phyloP scores from a whole-genome alignment of 2,888 invertebrate genomes.

The Tetramorium bicarinatum region DNA sequence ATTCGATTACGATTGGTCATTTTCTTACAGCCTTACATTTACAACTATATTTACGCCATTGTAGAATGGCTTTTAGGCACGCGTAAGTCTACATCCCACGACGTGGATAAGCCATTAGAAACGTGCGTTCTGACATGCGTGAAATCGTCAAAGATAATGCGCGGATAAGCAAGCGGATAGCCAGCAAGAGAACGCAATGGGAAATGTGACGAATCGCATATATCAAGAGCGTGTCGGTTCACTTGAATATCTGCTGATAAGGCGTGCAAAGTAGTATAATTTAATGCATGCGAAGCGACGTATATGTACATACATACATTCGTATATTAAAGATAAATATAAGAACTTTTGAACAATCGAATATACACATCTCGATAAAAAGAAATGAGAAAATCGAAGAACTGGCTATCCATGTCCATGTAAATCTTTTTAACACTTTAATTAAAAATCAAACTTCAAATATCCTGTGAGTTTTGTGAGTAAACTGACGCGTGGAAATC shows the following conservation, averaged over 20 bases:
- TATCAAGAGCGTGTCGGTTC: neutral
- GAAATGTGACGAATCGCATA: slow-evolving; percentile 31
- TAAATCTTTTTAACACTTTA: neutral
- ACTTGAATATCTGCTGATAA: slow-evolving; percentile 16
- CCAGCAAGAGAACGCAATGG: neutral
- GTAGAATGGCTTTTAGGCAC: too few species aligned
- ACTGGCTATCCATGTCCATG: neutral
- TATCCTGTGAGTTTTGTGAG: neutral
- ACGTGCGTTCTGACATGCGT: slow-evolving; percentile 8
- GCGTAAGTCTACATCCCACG: slow-evolving; percentile 5
- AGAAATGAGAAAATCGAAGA: neutral
- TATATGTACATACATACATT: neutral
- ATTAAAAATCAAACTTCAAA: neutral
- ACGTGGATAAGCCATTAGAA: slow-evolving; percentile 19
- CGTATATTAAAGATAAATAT: neutral
- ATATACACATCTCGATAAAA: neutral
- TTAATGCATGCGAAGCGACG: neutral
- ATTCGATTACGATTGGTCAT: too few species aligned
- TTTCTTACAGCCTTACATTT: too few species aligned
- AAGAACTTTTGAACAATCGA: neutral
- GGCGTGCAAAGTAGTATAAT: neutral
- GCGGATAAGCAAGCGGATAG: neutral
- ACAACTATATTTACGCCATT: too few species aligned
- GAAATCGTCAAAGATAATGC: slow-evolving; percentile 19
- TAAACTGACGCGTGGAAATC: neutral